Evolutionary conservation across 2,888 invertebrate species (phyloP).

Genomic region (Drosophila kambysellisi): DNA sequence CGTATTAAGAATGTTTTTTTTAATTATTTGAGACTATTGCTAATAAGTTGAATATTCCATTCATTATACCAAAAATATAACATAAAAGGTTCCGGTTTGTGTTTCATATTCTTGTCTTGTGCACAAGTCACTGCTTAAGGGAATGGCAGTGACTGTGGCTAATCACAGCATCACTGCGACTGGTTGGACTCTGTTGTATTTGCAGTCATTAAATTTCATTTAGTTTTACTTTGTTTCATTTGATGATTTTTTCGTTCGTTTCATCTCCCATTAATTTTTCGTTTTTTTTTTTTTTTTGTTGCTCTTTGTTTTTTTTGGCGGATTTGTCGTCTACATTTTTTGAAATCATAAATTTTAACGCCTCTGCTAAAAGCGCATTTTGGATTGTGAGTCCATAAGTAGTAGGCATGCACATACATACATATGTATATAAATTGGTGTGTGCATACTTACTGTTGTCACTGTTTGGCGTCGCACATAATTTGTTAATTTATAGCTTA

Average conservation of each 20-base stretch:
- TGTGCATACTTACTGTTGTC: conserved; percentile 51
- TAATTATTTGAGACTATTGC: not conserved
- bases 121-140: not conserved
- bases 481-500: conserved; percentile 62
- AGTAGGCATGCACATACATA: not conserved
- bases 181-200: not conserved
- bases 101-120: not conserved
- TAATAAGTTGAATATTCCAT: too few species aligned
- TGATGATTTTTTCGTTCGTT: not conserved
- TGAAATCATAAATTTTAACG: conserved; percentile 53
- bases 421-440: not conserved
- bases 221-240: conserved; percentile 16
- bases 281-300: not conserved
- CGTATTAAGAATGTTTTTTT: not conserved
- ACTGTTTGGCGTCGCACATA: conserved; percentile 45
- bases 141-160: conserved; percentile 15
- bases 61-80: not conserved
- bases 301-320: not conserved
- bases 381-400: conserved; percentile 17
- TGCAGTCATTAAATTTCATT: conserved; percentile 25
- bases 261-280: not conserved
- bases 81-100: not conserved
- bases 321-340: conserved; percentile 12
- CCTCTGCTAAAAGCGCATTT: conserved; percentile 48
- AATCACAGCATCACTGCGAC: conserved; percentile 17